Base-by-base conservation (phyloP, 1,140 invertebrate species). In the Calliopsis andreniformis region DNA sequence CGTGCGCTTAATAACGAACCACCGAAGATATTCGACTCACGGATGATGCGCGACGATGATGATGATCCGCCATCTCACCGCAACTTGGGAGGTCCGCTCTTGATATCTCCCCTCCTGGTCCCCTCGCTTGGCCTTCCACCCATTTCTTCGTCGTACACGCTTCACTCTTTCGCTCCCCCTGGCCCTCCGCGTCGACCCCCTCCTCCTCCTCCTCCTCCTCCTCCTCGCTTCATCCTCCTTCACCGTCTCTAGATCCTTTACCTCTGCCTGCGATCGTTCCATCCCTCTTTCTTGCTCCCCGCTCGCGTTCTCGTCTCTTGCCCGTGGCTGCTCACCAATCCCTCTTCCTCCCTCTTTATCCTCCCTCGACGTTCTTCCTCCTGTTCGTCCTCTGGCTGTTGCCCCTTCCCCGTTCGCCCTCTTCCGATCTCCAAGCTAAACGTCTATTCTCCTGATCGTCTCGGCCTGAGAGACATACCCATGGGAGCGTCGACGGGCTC, bases 71-170 rank as follows among this genome's bases (percentile, higher is more conserved):
- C 91, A 92, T 92, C 91, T 90, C 91, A 83, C 78, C 89, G 90
- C 91, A 88, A 91, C 91, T 92, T 92, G 91, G 91, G 91, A 92
- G 91, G 91, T 92, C 91, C 90, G 89, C 90, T 92, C 90, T 92
- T 87, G 91, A 92, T 92, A 91, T 89, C 82, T 87, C 89, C 81
- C 78, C 66, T 59, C 61, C 78, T 72, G 63, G 30, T 42, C 79
- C 80, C 84, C 82, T 83, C 55, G 77, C 63, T 82, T 80, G 80
- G 80, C 67, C 64, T 78, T 72, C 82, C 80, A 80, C 82, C 87
- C 86, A 86, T 91, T 90, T 90, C 89, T 89, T 89, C 86, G 86
- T 85, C 83, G 88, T 91, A 89, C 88, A 87, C 86, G 88, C 86
- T 90, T 90, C 86, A 83, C 85, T 88, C 88, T 85, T 67, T 78